Evolutionary conservation across 2,797 vertebrate species (phyloP).

Genomic region (Ispidina picta): DNA sequence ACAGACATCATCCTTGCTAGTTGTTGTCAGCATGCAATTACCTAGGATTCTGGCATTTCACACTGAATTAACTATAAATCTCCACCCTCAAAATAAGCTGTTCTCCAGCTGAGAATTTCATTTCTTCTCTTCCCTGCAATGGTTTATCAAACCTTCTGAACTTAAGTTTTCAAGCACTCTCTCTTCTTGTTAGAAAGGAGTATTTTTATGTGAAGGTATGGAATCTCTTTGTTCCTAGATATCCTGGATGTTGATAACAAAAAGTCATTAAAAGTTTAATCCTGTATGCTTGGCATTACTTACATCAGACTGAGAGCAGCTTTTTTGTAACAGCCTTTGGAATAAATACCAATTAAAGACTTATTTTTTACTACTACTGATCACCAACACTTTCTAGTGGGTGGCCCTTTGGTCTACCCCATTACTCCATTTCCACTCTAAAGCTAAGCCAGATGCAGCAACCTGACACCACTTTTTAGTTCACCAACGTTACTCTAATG

Average conservation of each 20-base stretch:
- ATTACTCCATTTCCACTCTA: constrained; percentile 68
- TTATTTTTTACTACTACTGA: constrained; percentile 48
- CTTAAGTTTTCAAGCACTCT: constrained; percentile 30
- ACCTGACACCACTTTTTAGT: constrained; percentile 34
- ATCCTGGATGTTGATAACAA: constrained; percentile 62
- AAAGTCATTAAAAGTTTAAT: constrained; percentile 65
- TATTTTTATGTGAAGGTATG: constrained; percentile 65
- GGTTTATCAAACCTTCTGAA: constrained; percentile 50
- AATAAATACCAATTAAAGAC: constrained; percentile 75
- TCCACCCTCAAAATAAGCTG: neutral
- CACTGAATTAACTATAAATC: neutral
- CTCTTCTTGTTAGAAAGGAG: constrained; percentile 67
- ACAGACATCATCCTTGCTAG: neutral
- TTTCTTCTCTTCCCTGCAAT: constrained; percentile 15
- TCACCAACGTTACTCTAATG: neutral
- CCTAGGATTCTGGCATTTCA: neutral
- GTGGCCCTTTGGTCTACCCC: constrained; percentile 73
- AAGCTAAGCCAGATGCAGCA: constrained; percentile 68
- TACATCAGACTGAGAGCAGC: constrained; percentile 74
- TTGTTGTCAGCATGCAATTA: neutral
- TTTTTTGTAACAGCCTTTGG: constrained; percentile 68
- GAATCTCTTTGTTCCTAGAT: constrained; percentile 68
- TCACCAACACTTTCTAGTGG: constrained; percentile 76
- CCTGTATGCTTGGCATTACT: constrained; percentile 72
- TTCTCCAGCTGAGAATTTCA: neutral